A percentile compares a stretch with the other conserved stretches of the same genome.
These are phyloP conservation scores for Podabrus alpinus DNA, from an alignment of 2,888 invertebrate species.

Conservation along the genomic window DNA sequence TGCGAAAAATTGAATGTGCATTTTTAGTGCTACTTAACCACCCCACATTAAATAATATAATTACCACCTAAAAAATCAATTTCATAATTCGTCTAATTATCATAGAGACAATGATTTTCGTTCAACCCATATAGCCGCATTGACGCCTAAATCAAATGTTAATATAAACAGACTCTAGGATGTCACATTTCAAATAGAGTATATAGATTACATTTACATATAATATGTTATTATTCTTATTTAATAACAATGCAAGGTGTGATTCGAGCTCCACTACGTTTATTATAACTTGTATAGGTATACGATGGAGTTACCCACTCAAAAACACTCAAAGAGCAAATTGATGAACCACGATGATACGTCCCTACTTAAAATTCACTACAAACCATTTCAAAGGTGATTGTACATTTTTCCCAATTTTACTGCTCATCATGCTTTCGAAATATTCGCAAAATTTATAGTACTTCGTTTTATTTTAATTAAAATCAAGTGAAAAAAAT, in stretches of 20 bases:
- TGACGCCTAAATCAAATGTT: constrained; percentile 55
- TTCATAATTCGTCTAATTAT: constrained; percentile 42
- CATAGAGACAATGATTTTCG: constrained; percentile 56
- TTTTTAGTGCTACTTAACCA: constrained; percentile 7
- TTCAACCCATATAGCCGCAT: constrained; percentile 50
- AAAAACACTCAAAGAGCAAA: constrained; percentile 1
- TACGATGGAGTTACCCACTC: constrained; percentile 38
- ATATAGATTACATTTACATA: constrained; percentile 55
- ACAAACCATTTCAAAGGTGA: background rate
- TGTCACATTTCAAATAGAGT: constrained; percentile 52
- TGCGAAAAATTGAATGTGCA: background rate
- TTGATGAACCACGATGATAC: constrained; percentile 2
- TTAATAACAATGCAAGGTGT: constrained; percentile 56
- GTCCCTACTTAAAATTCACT: background rate
- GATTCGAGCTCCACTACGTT: constrained; percentile 45
- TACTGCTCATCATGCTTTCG: background rate
- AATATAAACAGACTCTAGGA: constrained; percentile 53
- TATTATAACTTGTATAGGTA: constrained; percentile 8
- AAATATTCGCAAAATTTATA: too few species aligned
- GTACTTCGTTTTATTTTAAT: too few species aligned
- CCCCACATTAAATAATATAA: constrained; percentile 25
- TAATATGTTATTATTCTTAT: constrained; percentile 58
- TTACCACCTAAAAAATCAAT: constrained; percentile 22
- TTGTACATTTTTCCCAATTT: background rate
- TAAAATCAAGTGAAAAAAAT: too few species aligned